Base-by-base conservation (phyloP, 53 echinoderm and acorn worm species). In the Temnopleurus reevesii region DNA sequence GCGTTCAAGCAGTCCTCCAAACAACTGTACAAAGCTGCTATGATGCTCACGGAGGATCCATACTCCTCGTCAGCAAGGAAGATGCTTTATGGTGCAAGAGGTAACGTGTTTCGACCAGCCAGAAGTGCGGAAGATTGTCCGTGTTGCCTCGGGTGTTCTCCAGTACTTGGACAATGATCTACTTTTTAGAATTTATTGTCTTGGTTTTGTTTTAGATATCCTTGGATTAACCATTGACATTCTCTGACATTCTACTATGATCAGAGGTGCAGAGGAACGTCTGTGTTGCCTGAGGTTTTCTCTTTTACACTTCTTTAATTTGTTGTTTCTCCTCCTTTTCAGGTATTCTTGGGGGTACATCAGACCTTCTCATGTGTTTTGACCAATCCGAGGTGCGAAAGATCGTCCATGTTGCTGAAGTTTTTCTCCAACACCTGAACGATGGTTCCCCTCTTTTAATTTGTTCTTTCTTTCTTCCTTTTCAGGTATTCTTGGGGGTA, bases 361-460 rank as follows among this genome's bases (percentile, higher is more conserved):
- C 99, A 25, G 94, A 94, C 17, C 90, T 96, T 0, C 92, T 98
- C 28, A 83, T 98, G 53, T 93, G 92, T 33, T 98, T 98, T 77
- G 99, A 98, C 90, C 94, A 98, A 61, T 93, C 94, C 21, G 99
- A 98, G 90, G 99, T 98, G 21, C 85, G 99, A 10, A 98, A 98
- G 90, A 98, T 98, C 49, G 82, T 98, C 64, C 84, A 81, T 28
- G 89, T 94, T 18, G 96, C 96, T 59, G 92, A 98, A 66, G 84
- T 81, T 5, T 94, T 98, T 17, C 83, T 94, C 76, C 91, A 96
- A 28, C 90, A 91, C 63, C 89, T 98, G 80, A n/a, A n/a, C n/a
- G n/a, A n/a, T n/a, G n/a, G n/a, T n/a, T n/a, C n/a, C n/a, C n/a
- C n/a, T n/a, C n/a, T n/a, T n/a, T n/a, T n/a, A n/a, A n/a, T n/a